Evolutionary conservation across 1,140 invertebrate species (phyloP).

Genomic region (Drosophila gunungcola): DNA sequence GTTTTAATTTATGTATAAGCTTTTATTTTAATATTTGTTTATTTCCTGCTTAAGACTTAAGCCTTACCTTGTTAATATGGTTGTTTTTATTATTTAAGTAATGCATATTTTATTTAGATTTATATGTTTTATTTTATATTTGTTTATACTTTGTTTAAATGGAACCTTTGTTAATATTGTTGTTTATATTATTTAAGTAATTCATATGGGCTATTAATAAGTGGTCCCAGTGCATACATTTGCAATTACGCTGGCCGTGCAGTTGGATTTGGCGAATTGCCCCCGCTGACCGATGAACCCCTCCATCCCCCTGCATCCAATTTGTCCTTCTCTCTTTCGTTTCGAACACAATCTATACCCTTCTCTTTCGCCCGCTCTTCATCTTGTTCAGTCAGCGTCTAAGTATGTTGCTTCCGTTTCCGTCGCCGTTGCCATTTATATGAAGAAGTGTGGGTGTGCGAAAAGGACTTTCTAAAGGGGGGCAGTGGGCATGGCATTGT

Average conservation of each 20-base stretch:
- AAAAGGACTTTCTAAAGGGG: constrained; percentile 2
- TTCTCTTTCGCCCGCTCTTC: neutral
- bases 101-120: no score
- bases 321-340: neutral
- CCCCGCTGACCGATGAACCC: constrained; percentile 6
- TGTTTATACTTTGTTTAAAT: neutral
- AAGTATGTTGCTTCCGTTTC: constrained; percentile 78
- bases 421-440: constrained; percentile 70
- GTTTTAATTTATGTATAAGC: no score
- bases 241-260: constrained; percentile 42
- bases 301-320: neutral
- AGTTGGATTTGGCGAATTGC: constrained; percentile 6
- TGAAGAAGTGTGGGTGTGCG: constrained; percentile 37
- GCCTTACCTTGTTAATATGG: no score
- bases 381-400: constrained; percentile 45
- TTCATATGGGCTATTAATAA: no score
- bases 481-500: constrained; percentile 54
- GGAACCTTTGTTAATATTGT: neutral
- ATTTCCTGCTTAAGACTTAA: no score
- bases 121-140: no score
- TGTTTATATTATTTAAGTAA: neutral
- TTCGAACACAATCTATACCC: neutral
- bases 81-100: no score
- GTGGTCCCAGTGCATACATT: neutral
- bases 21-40: no score